Conservation (phyloP, 1,140 invertebrate genomes). For the Ceratitis capitata region DNA sequence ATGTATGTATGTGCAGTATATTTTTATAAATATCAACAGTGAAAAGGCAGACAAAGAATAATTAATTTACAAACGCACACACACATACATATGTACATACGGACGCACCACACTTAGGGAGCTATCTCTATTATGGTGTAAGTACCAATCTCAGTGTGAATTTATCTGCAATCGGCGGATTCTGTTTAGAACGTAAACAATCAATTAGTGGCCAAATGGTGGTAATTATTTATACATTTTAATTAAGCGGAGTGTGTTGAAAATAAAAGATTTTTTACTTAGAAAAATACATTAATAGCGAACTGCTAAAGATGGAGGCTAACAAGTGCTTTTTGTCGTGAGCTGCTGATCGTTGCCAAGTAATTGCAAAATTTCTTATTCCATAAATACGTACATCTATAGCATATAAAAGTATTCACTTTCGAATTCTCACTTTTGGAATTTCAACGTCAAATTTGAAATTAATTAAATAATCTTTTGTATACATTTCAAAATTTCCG, state of each 20-base stretch:
- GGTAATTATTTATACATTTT: constrained; percentile 28
- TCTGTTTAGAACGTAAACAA: background rate
- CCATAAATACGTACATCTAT: no score
- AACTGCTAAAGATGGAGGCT: background rate
- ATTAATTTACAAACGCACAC: background rate
- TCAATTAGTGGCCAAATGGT: background rate
- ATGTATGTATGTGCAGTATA: no score
- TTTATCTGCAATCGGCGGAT: background rate
- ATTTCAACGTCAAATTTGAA: no score
- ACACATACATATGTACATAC: background rate
- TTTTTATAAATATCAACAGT: constrained; percentile 19
- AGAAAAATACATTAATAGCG: background rate
- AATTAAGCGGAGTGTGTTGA: background rate
- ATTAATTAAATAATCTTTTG: no score
- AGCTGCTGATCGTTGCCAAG: background rate
- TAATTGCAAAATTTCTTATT: no score
- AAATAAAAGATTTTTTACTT: background rate
- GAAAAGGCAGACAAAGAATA: background rate
- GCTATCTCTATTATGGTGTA: background rate
- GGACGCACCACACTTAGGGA: background rate
- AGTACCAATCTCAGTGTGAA: background rate
- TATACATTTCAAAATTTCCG: no score
- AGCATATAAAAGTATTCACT: no score
- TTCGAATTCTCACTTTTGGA: no score
- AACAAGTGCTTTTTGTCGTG: background rate